Base-by-base conservation (phyloP, 2,797 vertebrate species). In the Phaenicophaeus curvirostris region DNA sequence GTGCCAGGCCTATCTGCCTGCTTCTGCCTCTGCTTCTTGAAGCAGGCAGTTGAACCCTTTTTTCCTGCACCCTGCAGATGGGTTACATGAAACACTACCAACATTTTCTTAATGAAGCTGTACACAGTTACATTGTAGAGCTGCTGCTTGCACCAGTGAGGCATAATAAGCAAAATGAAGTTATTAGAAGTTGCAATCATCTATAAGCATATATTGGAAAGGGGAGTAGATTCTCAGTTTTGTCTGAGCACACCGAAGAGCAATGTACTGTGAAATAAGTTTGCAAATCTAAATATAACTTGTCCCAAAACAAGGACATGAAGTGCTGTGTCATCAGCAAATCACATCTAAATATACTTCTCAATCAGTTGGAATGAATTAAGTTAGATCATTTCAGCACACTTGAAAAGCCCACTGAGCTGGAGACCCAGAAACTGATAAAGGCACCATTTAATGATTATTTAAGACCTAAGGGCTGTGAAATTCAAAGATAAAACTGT, bases 241-340 rank as follows among this genome's bases (percentile, higher is more conserved):
- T 54, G 42, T 54, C 42, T 93, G 62, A 78, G 51, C 35, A 73
- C 73, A 66, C 23, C 31, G 28, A 78, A 66, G 51, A 88, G 58
- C 69, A 94, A 33, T 44, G 84, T 58, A 63, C 42, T 81, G 66
- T 71, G 58, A 93, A 93, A 88, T 35, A 84, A 93, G 65, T 92
- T 96, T 89, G 91, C 65, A 94, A 96, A 90, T 35, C 85, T 94
- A 96, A 94, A 94, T 88, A 88, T 93, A 94, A 88, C 87, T 84
- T 88, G 66, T 76, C 51, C 62, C 83, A 91, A 94, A 94, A 96
- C 87, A 95, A 93, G 80, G 66, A 69, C 1, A 0, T 51, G 59
- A 84, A 96, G 6, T 75, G 85, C 83, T 62, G 55, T 79, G 55
- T 73, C 90, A 94, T 94, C 83, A 94, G 59, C 85, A 90, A 93